Evolutionary conservation across 2,888 invertebrate genomes (phyloP).

Genomic region (Synanthedon formicaeformis): DNA sequence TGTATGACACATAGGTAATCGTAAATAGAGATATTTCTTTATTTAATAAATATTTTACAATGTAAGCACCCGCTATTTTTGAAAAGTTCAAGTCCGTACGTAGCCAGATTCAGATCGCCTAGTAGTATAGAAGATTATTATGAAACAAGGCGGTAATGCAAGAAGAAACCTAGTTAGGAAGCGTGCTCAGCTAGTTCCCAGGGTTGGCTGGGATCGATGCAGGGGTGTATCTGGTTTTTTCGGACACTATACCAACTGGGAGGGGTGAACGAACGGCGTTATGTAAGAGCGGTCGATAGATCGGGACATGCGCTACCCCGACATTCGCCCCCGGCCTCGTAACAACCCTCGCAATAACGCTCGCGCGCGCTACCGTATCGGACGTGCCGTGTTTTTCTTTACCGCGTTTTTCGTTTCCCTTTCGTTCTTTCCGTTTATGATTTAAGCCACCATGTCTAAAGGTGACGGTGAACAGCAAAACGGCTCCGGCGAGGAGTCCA

Average conservation of each 20-base stretch:
- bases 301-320: conserved; percentile 41
- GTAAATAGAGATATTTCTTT: too few species aligned
- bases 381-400: conserved; percentile 66
- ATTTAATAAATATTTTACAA: too few species aligned
- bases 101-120: too few species aligned
- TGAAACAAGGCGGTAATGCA: neutral
- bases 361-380: conserved; percentile 62
- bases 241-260: conserved; percentile 62
- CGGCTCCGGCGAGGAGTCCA: conserved; percentile 90
- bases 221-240: conserved; percentile 65
- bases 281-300: conserved; percentile 57
- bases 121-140: too few species aligned
- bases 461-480: conserved; percentile 90
- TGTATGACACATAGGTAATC: too few species aligned
- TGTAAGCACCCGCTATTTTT: too few species aligned
- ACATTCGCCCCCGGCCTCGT: conserved; percentile 13
- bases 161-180: conserved; percentile 12
- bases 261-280: conserved; percentile 66
- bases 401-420: conserved; percentile 71
- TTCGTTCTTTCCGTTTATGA: conserved; percentile 72
- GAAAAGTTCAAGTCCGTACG: too few species aligned
- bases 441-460: conserved; percentile 83
- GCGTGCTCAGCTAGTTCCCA: conserved; percentile 23
- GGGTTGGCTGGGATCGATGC: conserved; percentile 41
- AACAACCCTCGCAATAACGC: conserved; percentile 39